phyloP scores from a whole-genome alignment of 2,797 vertebrate genomes.

The Vipera ursinii region DNA sequence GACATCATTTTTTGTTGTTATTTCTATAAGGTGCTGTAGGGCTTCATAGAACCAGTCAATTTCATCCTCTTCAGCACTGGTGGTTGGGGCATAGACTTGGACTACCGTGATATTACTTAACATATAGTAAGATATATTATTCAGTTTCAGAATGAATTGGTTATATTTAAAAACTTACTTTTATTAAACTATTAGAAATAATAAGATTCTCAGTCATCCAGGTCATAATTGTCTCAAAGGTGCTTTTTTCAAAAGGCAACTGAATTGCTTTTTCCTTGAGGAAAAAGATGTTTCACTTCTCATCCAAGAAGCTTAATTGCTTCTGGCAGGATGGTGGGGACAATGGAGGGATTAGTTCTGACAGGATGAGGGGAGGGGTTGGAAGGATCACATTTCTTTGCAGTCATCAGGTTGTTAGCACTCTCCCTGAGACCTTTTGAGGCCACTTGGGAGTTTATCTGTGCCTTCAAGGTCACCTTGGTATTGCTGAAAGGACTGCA shows the following conservation, averaged over 20 bases:
- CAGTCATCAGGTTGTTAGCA: not conserved
- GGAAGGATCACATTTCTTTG: not conserved
- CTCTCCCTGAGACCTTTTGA: not conserved
- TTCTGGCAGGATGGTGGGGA: not conserved
- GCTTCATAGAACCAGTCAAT: too few species aligned
- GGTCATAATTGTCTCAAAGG: not conserved
- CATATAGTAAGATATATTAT: not conserved
- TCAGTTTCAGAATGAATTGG: not conserved
- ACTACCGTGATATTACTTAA: not conserved
- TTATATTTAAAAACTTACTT: not conserved
- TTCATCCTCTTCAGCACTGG: too few species aligned
- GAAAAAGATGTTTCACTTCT: not conserved
- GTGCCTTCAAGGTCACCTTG: not conserved
- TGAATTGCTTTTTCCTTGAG: not conserved
- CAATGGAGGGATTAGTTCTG: too few species aligned
- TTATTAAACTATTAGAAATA: not conserved
- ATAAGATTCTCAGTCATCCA: not conserved
- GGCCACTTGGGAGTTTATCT: not conserved
- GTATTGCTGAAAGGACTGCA: not conserved
- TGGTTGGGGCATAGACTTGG: too few species aligned
- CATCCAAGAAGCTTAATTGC: not conserved
- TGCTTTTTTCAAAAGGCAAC: not conserved
- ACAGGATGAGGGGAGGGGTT: not conserved
- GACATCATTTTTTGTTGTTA: too few species aligned
- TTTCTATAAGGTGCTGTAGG: too few species aligned